These are phyloP conservation scores for Sitophilus oryzae DNA, from an alignment of 1,140 invertebrate genomes.

Conservation along the genomic window DNA sequence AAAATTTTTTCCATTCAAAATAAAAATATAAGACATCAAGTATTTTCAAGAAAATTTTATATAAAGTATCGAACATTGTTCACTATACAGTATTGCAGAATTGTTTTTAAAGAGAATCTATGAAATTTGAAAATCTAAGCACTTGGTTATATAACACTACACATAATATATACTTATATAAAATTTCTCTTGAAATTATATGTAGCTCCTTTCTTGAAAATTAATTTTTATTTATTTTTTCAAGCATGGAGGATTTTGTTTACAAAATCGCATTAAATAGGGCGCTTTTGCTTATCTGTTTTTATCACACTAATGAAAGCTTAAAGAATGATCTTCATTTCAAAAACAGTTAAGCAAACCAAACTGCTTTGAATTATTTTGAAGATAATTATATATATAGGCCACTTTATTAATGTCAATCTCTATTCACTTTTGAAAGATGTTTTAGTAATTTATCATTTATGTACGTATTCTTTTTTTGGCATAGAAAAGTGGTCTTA, in stretches of 20 bases:
- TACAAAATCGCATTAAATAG: neutral
- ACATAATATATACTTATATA: no score
- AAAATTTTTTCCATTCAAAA: neutral
- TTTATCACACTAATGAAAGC: no score
- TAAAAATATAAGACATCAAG: slow-evolving; percentile 7
- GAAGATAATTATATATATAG: neutral
- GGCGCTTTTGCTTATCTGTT: slow-evolving; percentile 1
- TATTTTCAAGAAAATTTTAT: slow-evolving; percentile 1
- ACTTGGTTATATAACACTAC: no score
- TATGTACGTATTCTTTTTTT: no score
- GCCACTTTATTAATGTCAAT: neutral
- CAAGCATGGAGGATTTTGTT: no score
- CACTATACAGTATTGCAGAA: neutral
- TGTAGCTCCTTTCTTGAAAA: no score
- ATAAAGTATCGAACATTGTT: neutral
- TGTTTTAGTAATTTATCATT: no score
- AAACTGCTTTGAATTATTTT: slow-evolving; percentile 15
- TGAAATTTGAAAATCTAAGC: no score
- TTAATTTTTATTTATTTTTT: no score
- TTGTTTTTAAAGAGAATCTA: no score
- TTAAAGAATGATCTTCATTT: no score
- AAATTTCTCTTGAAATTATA: no score
- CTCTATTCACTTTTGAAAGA: neutral
- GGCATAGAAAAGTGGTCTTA: slow-evolving; percentile 8
- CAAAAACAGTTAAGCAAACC: slow-evolving; percentile 1